phyloP scores from a whole-genome alignment of 2,113 vertebrate species.

The Chaetodon auriga region DNA sequence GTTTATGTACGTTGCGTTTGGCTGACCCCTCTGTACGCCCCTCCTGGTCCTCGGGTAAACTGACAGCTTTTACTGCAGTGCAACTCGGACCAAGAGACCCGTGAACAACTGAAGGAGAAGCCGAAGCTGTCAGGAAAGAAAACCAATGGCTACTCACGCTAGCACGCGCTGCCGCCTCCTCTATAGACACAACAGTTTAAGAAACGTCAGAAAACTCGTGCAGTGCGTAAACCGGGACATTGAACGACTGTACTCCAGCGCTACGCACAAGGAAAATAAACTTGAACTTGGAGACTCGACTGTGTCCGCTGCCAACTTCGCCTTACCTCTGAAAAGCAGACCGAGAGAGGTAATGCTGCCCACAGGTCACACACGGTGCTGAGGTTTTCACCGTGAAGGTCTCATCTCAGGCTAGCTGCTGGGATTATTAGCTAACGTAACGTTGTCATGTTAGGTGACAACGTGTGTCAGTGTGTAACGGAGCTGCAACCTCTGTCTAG shows the following conservation, averaged over 20 bases:
- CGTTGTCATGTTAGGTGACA: neutral
- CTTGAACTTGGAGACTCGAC: constrained; percentile 57
- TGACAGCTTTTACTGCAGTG: constrained; percentile 19
- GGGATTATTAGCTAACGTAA: neutral
- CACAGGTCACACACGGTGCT: too few species aligned
- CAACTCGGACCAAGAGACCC: neutral
- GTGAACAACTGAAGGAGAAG: neutral
- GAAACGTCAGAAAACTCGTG: constrained; percentile 6
- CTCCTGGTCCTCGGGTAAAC: neutral
- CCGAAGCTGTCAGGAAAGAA: neutral
- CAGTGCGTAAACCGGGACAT: neutral
- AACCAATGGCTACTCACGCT: constrained; percentile 62
- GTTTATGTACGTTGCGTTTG: constrained; percentile 43
- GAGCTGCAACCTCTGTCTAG: neutral
- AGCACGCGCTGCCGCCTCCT: constrained; percentile 48
- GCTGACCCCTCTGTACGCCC: constrained; percentile 29
- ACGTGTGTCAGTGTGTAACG: neutral
- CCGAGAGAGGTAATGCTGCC: constrained; percentile 55
- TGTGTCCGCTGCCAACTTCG: constrained; percentile 54
- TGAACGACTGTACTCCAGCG: constrained; percentile 64
- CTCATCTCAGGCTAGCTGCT: neutral
- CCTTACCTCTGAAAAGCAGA: constrained; percentile 31
- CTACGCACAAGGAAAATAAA: constrained; percentile 68
- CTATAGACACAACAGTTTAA: constrained; percentile 1
- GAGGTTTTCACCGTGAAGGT: neutral